Base-by-base conservation (phyloP, 64 coral and sea anemone genomes). In the Astreopora myriophthalma region DNA sequence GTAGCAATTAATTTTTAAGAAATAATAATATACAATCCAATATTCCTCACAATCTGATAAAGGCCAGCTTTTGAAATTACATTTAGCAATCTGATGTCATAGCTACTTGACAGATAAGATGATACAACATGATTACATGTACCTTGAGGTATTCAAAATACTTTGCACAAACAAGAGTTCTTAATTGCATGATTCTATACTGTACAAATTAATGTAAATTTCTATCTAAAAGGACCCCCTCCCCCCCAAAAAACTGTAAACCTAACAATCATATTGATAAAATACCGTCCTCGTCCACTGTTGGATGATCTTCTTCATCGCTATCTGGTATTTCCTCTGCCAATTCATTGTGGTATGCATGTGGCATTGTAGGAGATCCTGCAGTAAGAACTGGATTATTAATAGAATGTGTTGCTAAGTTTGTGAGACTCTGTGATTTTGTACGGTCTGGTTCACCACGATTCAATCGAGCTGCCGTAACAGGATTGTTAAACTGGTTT, bases 281-380 rank as follows among this genome's bases (percentile, higher is more conserved):
- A 32, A 97, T 89, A 31, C 95, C 95, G 74, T 92, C 74, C 52
- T 97, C 90, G 22, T 97, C 95, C 31, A 97, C 95, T 35, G 95
- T 97, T 27, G 95, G 95, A 49, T 97, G 88, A 3, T 89, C 91
- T 26, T 97, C 95, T 71, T 97, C 95, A 69, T 97, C 95, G 58
- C 95, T 97, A 55, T 97, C 95, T 28, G 87, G 95, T 20, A 97
- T 90, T 87, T 97, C 95, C 16, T 97, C 95, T 5, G 86, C 95
- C 34, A 92, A 72, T 64, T 71, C 69, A 90, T 97, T 97, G 31
- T 88, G 89, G 48, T 97, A 97, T 16, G 95, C 80, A 66, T 97
- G 95, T 64, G 82, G 81, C 8, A 97, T 94, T 38, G 95, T 97
- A 1, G 95, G 95, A 55, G 95, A 94, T 81, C 90, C 90, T 22